A percentile compares a stretch with the other conserved stretches of the same genome.
These are phyloP conservation scores for Marisa cornuarietis DNA, from an alignment of 1,140 invertebrate species.

Conservation along the genomic window DNA sequence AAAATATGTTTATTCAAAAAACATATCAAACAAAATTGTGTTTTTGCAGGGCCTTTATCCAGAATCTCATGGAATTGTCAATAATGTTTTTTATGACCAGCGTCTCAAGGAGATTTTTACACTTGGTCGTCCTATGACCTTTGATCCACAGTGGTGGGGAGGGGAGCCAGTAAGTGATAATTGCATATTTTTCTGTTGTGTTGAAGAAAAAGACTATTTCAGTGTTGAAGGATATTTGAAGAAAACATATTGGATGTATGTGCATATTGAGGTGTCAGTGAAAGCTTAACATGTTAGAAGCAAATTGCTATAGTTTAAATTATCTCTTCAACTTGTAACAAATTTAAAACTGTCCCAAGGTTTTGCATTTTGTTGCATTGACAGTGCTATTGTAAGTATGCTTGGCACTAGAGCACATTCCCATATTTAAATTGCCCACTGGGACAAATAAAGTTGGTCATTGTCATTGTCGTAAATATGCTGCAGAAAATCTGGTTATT, in stretches of 20 bases:
- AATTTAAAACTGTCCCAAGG: not conserved
- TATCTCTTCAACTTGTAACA: too few species aligned
- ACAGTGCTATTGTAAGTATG: not conserved
- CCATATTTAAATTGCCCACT: too few species aligned
- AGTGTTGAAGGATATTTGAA: not conserved
- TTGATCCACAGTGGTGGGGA: slow-evolving; percentile 53
- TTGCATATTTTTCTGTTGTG: too few species aligned
- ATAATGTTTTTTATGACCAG: slow-evolving; percentile 74
- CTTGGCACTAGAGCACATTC: too few species aligned
- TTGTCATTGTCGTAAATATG: too few species aligned
- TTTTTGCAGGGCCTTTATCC: slow-evolving; percentile 69
- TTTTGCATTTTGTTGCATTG: not conserved
- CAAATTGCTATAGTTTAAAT: too few species aligned
- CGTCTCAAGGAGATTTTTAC: slow-evolving; percentile 60
- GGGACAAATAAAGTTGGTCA: too few species aligned
- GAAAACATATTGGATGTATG: too few species aligned
- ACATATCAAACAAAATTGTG: too few species aligned
- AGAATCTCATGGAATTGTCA: slow-evolving; percentile 76
- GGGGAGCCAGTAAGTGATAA: slow-evolving; percentile 58
- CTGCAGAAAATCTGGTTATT: not conserved
- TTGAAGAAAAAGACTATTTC: not conserved
- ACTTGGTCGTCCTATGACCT: slow-evolving; percentile 51
- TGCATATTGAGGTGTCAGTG: too few species aligned
- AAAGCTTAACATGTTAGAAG: too few species aligned
- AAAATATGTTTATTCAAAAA: too few species aligned